Base-by-base conservation (phyloP, 2,888 invertebrate species). In the Brachypterus glaber region DNA sequence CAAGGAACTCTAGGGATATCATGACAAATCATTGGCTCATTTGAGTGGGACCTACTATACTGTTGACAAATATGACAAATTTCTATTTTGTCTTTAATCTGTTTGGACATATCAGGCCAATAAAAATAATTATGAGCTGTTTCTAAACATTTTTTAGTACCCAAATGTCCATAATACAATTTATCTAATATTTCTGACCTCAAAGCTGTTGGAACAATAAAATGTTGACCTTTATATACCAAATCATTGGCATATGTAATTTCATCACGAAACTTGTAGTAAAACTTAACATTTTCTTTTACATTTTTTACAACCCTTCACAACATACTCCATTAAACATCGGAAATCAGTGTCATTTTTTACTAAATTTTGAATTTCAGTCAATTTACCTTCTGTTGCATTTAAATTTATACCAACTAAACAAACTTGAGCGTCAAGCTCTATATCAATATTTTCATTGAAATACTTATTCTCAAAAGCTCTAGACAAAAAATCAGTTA, bases 11-110 rank as follows among this genome's bases (percentile, higher is more conserved):
- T n/a, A 15, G 16, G n/a, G 13, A 34, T 37, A 11, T 37, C 14
- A 17, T 37, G 37, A 33, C 2, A n/a, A 15, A 37, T 37, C 33
- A 37, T 18, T n/a, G 37, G 37, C 16, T 37, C 32, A 9, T n/a
- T n/a, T n/a, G n/a, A n/a, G n/a, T n/a, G n/a, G 14, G 11, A 16
- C 4, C 26, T 15, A 15, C 9, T 4, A 21, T 17, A 35, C 21
- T 27, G 15, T 27, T 39, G 25, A 27, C 35, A 39, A 9, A 15
- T 14, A 15, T 11, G 8, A 14, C 39, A 39, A 14, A 13, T 17
- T 8, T 3, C 8, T 2, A 39, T 29, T 11, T 35, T 21, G 12
- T 39, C 16, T 21, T 26, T 8, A 7, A 39, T 37, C 9, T 32
- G 18, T 7, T 21, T 18, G 15, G 4, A 33, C 31, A 37, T 37